phyloP scores from a whole-genome alignment of 2,888 invertebrate genomes.

The Philaethria dido region DNA sequence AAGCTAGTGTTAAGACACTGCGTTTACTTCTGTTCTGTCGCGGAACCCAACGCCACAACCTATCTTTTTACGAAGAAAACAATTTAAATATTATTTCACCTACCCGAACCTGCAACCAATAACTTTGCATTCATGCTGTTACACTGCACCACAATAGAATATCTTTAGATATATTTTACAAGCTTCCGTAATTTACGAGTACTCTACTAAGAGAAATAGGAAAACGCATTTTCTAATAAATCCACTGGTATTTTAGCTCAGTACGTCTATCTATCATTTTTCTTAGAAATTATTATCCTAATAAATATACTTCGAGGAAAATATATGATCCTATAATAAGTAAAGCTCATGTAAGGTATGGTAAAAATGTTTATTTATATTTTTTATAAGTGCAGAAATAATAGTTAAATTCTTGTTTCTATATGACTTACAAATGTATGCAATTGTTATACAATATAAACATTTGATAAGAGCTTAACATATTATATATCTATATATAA shows the following conservation, averaged over 20 bases:
- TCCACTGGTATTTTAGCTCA: background rate
- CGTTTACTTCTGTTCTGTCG: too few relatives aligned
- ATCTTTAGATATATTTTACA: background rate
- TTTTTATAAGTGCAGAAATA: background rate
- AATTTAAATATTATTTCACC: too few relatives aligned
- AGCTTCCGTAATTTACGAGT: background rate
- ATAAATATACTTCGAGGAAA: constrained; percentile 1
- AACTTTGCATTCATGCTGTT: background rate
- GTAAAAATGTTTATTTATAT: background rate
- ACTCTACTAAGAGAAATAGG: background rate
- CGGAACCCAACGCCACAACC: too few relatives aligned
- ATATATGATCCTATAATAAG: background rate
- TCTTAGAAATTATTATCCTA: constrained; percentile 12
- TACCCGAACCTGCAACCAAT: background rate
- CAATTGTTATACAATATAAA: background rate
- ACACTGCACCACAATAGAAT: background rate
- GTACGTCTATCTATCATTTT: background rate
- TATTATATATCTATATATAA: too few relatives aligned
- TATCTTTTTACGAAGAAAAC: too few relatives aligned
- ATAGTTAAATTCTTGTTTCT: background rate
- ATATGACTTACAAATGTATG: background rate
- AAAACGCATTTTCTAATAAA: background rate
- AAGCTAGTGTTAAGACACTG: too few relatives aligned
- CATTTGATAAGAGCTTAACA: background rate
- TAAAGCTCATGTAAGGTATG: background rate